Evolutionary conservation across 2,797 vertebrate species (phyloP).

Genomic region (Manis crassicaudata): DNA sequence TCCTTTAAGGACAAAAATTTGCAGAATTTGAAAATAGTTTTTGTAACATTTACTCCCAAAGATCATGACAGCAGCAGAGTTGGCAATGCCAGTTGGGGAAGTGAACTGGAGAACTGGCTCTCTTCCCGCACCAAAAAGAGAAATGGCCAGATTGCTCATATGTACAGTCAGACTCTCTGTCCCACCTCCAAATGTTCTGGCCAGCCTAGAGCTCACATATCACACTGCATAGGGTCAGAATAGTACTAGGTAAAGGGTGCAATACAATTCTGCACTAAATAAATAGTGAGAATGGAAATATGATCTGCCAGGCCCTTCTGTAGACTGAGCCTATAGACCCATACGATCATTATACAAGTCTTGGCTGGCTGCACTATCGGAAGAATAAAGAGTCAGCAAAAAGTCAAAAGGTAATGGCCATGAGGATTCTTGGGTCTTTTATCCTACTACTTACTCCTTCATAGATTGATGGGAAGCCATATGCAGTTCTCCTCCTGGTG

Average conservation of each 20-base stretch:
- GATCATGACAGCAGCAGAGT: not conserved
- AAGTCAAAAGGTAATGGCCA: not conserved
- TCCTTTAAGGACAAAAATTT: constrained; percentile 56
- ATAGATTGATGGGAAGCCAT: not conserved
- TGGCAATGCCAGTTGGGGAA: constrained; percentile 10
- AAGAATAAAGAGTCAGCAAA: not conserved
- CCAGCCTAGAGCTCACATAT: not conserved
- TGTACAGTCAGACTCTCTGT: not conserved
- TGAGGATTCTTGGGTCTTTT: not conserved
- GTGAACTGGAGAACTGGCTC: constrained; percentile 4
- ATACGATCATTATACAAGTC: not conserved
- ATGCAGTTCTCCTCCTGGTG: not conserved
- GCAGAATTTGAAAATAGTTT: constrained; percentile 53
- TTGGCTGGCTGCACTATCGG: not conserved
- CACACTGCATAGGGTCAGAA: not conserved
- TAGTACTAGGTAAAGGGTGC: too few species aligned
- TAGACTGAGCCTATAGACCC: not conserved
- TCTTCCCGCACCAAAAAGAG: constrained; percentile 41
- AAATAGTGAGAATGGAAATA: not conserved
- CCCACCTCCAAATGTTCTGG: not conserved
- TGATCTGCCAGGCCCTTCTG: not conserved
- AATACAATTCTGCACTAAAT: not conserved
- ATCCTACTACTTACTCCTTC: not conserved
- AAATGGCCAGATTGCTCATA: not conserved
- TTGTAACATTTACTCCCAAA: not conserved